phyloP scores from a whole-genome alignment of 1,140 invertebrate species.

The Sarcophaga peregrina region DNA sequence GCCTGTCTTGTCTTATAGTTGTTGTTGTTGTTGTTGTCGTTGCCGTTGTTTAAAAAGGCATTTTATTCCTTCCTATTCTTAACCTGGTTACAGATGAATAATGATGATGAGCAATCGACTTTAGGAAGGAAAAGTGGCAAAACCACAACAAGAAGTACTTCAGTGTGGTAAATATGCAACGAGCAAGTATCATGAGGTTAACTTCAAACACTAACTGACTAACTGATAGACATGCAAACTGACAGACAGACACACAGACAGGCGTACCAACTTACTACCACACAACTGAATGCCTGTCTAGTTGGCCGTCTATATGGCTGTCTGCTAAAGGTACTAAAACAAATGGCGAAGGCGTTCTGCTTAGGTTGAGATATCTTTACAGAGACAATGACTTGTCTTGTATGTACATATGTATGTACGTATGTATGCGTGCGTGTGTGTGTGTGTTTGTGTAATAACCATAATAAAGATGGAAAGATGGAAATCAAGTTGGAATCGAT shows the following conservation, averaged over 20 bases:
- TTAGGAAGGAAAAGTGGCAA: conserved; percentile 27
- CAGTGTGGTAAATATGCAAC: neutral
- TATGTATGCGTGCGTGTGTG: no score
- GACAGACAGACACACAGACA: neutral
- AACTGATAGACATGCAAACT: neutral
- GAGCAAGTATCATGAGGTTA: conserved; percentile 25
- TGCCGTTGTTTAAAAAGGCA: neutral
- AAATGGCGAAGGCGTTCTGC: neutral
- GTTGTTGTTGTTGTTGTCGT: neutral
- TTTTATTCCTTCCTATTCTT: conserved; percentile 3
- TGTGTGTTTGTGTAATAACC: no score
- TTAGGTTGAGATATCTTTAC: neutral
- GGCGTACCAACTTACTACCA: neutral
- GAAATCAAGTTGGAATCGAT: neutral
- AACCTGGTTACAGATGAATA: conserved; percentile 39
- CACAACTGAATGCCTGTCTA: no score
- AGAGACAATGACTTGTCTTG: no score
- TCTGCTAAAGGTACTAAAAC: neutral
- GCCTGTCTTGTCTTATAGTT: neutral
- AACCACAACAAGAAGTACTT: conserved; percentile 36
- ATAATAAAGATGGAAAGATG: neutral
- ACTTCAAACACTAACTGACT: neutral
- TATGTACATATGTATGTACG: no score
- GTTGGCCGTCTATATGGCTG: no score
- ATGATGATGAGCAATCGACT: conserved; percentile 29